A percentile compares a stretch with the other conserved stretches of the same genome.
Conservation (phyloP, 2,888 invertebrate species). For the Ceratothoa steindachneri region DNA sequence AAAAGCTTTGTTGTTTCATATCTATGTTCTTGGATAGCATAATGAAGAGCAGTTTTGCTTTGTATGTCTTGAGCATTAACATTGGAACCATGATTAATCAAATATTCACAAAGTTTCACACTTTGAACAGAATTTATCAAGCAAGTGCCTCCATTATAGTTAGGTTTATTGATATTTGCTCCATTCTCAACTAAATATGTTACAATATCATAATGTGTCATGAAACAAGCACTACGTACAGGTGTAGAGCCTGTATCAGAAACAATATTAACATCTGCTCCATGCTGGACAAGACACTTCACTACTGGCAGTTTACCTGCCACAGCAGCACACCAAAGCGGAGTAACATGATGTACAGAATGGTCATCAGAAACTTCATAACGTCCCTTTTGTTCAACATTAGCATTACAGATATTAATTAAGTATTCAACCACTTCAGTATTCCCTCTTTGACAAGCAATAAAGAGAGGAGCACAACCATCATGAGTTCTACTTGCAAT, state of each 20-base stretch:
- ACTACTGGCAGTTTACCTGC: slow-evolving; percentile 74
- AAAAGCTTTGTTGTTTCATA: slow-evolving; percentile 77
- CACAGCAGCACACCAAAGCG: slow-evolving; percentile 88
- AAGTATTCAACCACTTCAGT: slow-evolving; percentile 80
- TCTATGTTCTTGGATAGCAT: slow-evolving; percentile 70
- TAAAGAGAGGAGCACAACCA: slow-evolving; percentile 76
- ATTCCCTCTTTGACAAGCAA: slow-evolving; percentile 72
- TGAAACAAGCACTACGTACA: slow-evolving; percentile 85
- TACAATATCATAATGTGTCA: slow-evolving; percentile 79
- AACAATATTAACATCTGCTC: slow-evolving; percentile 78
- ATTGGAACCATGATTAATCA: slow-evolving; percentile 69
- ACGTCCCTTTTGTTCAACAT: slow-evolving; percentile 76
- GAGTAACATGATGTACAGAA: slow-evolving; percentile 75
- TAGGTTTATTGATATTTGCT: slow-evolving; percentile 76
- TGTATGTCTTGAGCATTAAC: slow-evolving; percentile 85
- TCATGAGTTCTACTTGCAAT: slow-evolving; percentile 62
- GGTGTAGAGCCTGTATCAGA: slow-evolving; percentile 68
- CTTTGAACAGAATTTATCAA: slow-evolving; percentile 89
- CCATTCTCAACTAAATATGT: slow-evolving; percentile 67
- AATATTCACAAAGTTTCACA: slow-evolving; percentile 72
- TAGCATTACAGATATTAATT: slow-evolving; percentile 73
- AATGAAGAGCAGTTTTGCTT: slow-evolving; percentile 85
- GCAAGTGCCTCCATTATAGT: slow-evolving; percentile 88
- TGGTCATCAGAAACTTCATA: slow-evolving; percentile 80
- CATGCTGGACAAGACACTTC: slow-evolving; percentile 70